Percentiles rank a stretch among this genome's conserved stretches.
Evolutionary conservation across 2,797 vertebrate species (phyloP).

Genomic region (Anisognathus igniventris): DNA sequence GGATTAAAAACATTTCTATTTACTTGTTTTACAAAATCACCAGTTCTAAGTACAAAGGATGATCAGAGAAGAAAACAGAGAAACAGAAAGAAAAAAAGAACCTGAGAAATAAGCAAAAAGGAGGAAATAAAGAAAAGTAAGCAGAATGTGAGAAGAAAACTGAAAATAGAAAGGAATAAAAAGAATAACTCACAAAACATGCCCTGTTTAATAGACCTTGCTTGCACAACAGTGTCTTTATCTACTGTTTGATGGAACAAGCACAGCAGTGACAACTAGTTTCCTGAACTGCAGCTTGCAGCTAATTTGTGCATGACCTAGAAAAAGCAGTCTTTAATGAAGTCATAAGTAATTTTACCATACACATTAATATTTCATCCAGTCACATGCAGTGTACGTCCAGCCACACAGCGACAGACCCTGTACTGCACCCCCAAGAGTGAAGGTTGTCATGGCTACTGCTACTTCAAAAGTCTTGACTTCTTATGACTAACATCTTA

Average conservation of each 20-base stretch:
- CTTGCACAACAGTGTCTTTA: background rate
- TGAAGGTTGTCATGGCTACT: constrained; percentile 8
- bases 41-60: background rate
- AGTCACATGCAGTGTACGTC: background rate
- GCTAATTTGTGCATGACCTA: background rate
- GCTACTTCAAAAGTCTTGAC: background rate
- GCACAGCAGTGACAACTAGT: background rate
- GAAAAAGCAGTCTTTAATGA: background rate
- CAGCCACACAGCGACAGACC: background rate
- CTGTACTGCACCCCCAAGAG: background rate
- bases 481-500: background rate
- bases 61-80: background rate
- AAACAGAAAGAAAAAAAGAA: background rate
- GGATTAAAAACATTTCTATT: background rate
- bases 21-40: background rate
- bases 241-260: background rate
- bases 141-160: background rate
- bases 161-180: background rate
- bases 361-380: background rate
- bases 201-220: background rate
- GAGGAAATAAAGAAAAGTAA: background rate
- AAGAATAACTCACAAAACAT: background rate
- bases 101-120: background rate
- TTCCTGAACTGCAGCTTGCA: background rate
- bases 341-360: background rate